These are phyloP conservation scores for Apotomis capreana DNA, from an alignment of 2,888 invertebrate genomes.

Conservation along the genomic window DNA sequence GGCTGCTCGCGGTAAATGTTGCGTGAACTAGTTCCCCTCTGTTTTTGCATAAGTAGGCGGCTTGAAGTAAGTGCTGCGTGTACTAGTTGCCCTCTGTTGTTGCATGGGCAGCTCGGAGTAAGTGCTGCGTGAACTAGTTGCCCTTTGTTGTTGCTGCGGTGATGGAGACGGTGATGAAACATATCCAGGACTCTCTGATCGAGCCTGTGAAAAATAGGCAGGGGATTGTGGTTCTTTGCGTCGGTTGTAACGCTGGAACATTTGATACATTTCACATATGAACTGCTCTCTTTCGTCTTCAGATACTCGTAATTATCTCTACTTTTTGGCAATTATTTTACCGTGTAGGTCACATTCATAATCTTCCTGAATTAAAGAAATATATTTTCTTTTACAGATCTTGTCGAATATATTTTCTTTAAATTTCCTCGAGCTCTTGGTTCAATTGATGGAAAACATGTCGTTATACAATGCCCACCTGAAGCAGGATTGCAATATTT, in stretches of 20 bases:
- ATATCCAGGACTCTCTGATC: slow-evolving; percentile 10
- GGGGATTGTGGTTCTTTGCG: slow-evolving; percentile 24
- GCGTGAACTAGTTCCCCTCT: too few species aligned
- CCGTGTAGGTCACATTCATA: slow-evolving; percentile 42
- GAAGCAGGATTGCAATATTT: too few species aligned
- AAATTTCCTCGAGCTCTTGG: too few species aligned
- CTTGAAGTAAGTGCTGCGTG: too few species aligned
- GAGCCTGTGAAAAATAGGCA: slow-evolving; percentile 30
- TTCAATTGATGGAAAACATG: too few species aligned
- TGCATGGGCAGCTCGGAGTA: slow-evolving; percentile 26
- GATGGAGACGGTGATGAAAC: slow-evolving; percentile 33
- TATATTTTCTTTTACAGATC: too few species aligned
- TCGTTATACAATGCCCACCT: too few species aligned
- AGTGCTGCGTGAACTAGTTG: slow-evolving; percentile 30
- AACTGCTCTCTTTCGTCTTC: slow-evolving; percentile 41
- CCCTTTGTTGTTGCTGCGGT: slow-evolving; percentile 21
- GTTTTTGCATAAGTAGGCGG: too few species aligned
- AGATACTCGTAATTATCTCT: slow-evolving; percentile 43
- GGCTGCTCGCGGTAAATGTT: too few species aligned
- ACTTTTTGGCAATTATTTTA: slow-evolving; percentile 42
- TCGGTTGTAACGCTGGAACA: slow-evolving; percentile 39
- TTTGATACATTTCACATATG: slow-evolving; percentile 38
- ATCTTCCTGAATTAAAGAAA: slow-evolving; percentile 29
- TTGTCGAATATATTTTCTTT: too few species aligned
- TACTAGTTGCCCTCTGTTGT: slow-evolving; percentile 12